Base-by-base conservation (phyloP, 2,797 vertebrate genomes). In the Crocidura indochinensis region DNA sequence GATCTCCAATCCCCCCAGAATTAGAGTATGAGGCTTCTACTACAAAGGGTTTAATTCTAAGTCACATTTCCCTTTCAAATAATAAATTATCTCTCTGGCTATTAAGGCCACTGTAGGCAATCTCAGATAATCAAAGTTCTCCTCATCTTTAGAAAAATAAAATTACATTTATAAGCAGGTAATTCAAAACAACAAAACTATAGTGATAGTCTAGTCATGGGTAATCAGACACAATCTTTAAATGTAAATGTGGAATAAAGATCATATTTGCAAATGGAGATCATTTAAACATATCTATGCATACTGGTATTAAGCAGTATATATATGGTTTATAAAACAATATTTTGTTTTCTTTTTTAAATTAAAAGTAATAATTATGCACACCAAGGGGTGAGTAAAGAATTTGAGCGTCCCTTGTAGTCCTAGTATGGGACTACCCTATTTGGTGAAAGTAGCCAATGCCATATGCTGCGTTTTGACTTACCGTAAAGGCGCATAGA, bases 1-100 rank as follows among this genome's bases (percentile, higher is more conserved):
- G 38, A 38, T 38, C 38, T 38, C 38, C 38, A 38, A 38, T 38
- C 2, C 38, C 38, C 38, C 38, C 38, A 38, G 38, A 5, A 38
- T 38, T 38, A 38, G 38, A 38, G 38, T 38, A 38, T 38, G 38
- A 38, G 38, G 38, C 38, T 38, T 38, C 38, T 38, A 38, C 38
- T 38, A 38, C 38, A 38, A 14, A 95, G 96, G 85, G 86, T 24
- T 38, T 27, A 80, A 85, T 96, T 91, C 84, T 85, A 46, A 67
- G 51, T 92, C 65, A 93, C 79, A 94, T 82, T 95, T 93, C 81
- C 64, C 84, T 81, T 95, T 95, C 67, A 38, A 38, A 38, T 96
- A 56, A 44, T 49, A 67, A 91, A 87, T 68, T 67, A 49, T 94
- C 90, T 74, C 75, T 92, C 73, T 68, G 38, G 94, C 74, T 94